A percentile compares a stretch with the other conserved stretches of the same genome.
Evolutionary conservation across 2,113 vertebrate species (phyloP).

Genomic region (Euleptes europaea): DNA sequence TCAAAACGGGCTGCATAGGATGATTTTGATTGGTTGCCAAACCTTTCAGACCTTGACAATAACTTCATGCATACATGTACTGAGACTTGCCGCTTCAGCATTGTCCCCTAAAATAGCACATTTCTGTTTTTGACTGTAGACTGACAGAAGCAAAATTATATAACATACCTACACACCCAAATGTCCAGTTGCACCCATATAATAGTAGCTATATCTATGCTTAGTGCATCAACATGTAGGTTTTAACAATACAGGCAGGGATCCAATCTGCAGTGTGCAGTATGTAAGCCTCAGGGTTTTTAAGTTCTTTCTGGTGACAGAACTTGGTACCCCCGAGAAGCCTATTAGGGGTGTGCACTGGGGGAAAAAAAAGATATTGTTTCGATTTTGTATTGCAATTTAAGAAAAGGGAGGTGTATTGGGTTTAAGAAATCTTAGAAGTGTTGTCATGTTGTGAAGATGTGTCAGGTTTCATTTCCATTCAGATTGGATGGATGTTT

Average conservation of each 20-base stretch:
- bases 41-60: conserved; percentile 44
- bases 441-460: too few relatives aligned
- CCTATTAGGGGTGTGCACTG: too few relatives aligned
- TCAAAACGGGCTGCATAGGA: conserved; percentile 48
- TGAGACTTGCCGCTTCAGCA: conserved; percentile 32
- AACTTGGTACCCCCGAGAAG: background rate
- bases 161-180: conserved; percentile 10
- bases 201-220: background rate
- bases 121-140: conserved; percentile 11
- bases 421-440: too few relatives aligned
- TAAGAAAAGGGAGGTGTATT: too few relatives aligned
- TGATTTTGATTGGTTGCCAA: conserved; percentile 41
- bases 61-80: conserved; percentile 17
- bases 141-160: conserved; percentile 18
- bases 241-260: background rate
- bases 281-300: background rate
- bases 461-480: too few relatives aligned
- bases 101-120: conserved; percentile 17
- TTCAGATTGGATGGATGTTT: too few relatives aligned
- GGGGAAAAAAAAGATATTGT: too few relatives aligned
- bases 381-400: too few relatives aligned
- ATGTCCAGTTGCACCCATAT: background rate
- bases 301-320: background rate
- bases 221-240: background rate
- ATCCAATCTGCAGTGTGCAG: background rate